A percentile compares a stretch with the other conserved stretches of the same genome.
These are phyloP conservation scores for Drosophila testacea DNA, from an alignment of 2,888 invertebrate genomes.

Conservation along the genomic window DNA sequence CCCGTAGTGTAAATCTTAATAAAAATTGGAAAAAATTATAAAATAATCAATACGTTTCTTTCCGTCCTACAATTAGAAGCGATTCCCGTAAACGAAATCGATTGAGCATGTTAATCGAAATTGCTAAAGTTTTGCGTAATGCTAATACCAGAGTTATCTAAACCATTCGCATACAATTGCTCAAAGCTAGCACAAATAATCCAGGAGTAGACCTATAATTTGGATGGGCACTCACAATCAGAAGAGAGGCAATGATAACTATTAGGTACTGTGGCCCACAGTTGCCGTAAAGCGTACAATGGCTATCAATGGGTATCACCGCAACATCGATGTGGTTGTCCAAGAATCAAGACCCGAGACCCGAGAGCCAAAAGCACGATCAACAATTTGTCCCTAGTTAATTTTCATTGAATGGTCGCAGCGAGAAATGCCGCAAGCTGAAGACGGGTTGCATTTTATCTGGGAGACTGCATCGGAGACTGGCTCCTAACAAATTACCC, in stretches of 20 bases:
- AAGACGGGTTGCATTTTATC: slow-evolving; percentile 47
- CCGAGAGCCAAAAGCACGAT: slow-evolving; percentile 27
- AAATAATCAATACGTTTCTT: no score
- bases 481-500: slow-evolving; percentile 57
- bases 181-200: slow-evolving; percentile 31
- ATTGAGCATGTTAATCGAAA: slow-evolving; percentile 8
- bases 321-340: not conserved
- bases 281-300: slow-evolving; percentile 50
- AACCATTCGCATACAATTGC: slow-evolving; percentile 15
- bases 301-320: slow-evolving; percentile 21
- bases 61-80: slow-evolving; percentile 20
- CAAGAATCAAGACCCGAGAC: not conserved
- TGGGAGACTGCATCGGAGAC: slow-evolving; percentile 36
- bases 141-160: slow-evolving; percentile 2
- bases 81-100: slow-evolving; percentile 15
- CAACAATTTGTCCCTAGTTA: slow-evolving; percentile 67
- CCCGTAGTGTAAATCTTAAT: no score
- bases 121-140: not conserved
- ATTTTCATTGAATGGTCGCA: slow-evolving; percentile 55
- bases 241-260: slow-evolving; percentile 12
- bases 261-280: slow-evolving; percentile 8
- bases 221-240: slow-evolving; percentile 6
- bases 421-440: slow-evolving; percentile 24
- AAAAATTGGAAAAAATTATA: no score
- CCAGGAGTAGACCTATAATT: slow-evolving; percentile 35